Percentiles rank a stretch among this genome's conserved stretches.
Conservation (phyloP, 2,888 invertebrate species). For the Acronicta leporina region DNA sequence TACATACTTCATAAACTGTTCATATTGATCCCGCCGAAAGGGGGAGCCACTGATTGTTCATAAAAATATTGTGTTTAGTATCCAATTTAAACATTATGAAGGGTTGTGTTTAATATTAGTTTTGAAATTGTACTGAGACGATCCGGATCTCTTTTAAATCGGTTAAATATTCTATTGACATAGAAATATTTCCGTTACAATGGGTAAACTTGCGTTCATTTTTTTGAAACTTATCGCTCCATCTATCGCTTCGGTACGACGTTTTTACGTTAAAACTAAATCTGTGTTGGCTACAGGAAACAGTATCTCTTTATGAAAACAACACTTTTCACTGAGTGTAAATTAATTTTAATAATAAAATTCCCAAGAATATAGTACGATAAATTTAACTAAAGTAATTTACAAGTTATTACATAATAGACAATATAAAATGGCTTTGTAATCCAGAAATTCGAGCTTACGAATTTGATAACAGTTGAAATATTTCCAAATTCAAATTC, state of each 20-base stretch:
- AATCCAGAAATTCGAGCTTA: slow-evolving; percentile 10
- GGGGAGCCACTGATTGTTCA: slow-evolving; percentile 80
- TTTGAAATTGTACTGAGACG: too few relatives aligned
- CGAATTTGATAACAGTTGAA: slow-evolving; percentile 53
- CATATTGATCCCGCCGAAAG: slow-evolving; percentile 76
- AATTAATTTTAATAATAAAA: too few relatives aligned
- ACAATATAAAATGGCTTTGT: slow-evolving; percentile 29
- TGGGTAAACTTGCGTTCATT: background rate
- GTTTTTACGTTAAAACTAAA: slow-evolving; percentile 10
- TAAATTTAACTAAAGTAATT: too few relatives aligned
- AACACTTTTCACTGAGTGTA: too few relatives aligned
- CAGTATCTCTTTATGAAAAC: too few relatives aligned
- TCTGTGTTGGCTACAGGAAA: background rate
- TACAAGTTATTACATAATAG: too few relatives aligned
- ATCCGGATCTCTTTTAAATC: too few relatives aligned
- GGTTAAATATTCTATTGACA: too few relatives aligned
- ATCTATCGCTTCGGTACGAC: slow-evolving; percentile 22
- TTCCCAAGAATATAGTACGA: too few relatives aligned
- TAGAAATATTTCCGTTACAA: background rate
- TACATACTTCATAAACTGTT: slow-evolving; percentile 86
- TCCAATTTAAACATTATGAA: slow-evolving; percentile 28
- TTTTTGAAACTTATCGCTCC: slow-evolving; percentile 23
- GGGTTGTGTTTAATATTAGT: background rate
- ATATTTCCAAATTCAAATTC: slow-evolving; percentile 55
- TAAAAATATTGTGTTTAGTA: slow-evolving; percentile 71